Percentiles rank a stretch among this genome's conserved stretches.
phyloP scores from a whole-genome alignment of 1,140 invertebrate genomes.

The Spodoptera frugiperda region DNA sequence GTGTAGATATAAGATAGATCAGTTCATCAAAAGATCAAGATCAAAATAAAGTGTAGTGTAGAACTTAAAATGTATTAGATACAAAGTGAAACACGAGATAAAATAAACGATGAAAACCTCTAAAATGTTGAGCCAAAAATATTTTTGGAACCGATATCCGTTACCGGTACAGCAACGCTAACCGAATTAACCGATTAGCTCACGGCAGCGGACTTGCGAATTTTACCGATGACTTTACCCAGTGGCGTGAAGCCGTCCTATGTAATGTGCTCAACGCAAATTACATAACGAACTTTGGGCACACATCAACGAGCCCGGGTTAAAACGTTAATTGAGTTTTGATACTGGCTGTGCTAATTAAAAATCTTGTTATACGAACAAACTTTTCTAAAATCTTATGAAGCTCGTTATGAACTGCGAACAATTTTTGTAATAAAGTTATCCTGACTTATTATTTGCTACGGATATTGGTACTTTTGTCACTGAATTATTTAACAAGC shows the following conservation, averaged over 20 bases:
- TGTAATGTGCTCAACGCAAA: conserved; percentile 13
- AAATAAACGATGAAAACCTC: background rate
- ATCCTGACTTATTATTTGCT: conserved; percentile 16
- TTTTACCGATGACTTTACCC: conserved; percentile 24
- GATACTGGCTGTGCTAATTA: conserved; percentile 39
- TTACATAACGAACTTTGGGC: conserved; percentile 36
- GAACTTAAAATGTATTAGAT: too few relatives aligned
- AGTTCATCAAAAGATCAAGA: too few relatives aligned
- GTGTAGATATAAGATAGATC: too few relatives aligned
- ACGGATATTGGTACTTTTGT: background rate
- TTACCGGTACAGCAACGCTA: background rate
- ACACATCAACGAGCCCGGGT: conserved; percentile 34
- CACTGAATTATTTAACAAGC: background rate
- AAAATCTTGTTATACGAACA: conserved; percentile 41
- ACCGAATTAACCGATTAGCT: conserved; percentile 10
- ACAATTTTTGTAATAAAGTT: conserved; percentile 22
- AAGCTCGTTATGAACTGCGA: conserved; percentile 7
- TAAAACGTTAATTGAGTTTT: conserved; percentile 49
- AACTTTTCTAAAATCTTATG: conserved; percentile 37
- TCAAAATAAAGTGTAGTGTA: too few relatives aligned
- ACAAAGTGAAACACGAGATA: too few relatives aligned
- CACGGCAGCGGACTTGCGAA: conserved; percentile 2
- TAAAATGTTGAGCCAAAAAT: background rate
- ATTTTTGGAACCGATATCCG: conserved; percentile 3
- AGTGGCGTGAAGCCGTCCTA: background rate